These are phyloP conservation scores for Pimpla rufipes DNA, from an alignment of 2,888 invertebrate species.

Conservation along the genomic window DNA sequence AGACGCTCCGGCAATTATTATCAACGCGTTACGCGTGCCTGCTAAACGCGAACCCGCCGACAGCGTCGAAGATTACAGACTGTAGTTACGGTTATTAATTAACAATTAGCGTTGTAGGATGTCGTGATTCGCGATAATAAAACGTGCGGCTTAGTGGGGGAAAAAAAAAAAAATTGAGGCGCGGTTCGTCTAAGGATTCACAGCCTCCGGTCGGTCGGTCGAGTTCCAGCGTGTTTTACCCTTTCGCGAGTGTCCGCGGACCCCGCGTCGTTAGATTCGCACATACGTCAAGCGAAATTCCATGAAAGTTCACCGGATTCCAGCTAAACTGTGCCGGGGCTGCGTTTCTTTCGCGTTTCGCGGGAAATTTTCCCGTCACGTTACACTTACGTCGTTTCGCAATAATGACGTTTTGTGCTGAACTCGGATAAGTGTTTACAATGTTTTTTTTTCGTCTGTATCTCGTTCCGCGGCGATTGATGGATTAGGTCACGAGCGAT, in stretches of 20 bases:
- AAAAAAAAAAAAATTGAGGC: conserved; percentile 1
- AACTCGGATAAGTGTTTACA: conserved; percentile 13
- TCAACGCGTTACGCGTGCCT: conserved; percentile 54
- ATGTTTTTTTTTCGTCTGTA: conserved; percentile 1
- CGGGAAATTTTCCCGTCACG: conserved; percentile 1
- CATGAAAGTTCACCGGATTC: conserved; percentile 66
- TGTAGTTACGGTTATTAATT: conserved; percentile 54
- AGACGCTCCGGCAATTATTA: conserved; percentile 55
- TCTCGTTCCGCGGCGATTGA: background rate
- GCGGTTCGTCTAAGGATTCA: conserved; percentile 41
- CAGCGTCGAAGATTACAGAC: conserved; percentile 44
- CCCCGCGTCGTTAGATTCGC: conserved; percentile 38
- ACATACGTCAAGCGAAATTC: conserved; percentile 55
- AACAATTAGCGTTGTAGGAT: conserved; percentile 65
- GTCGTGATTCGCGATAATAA: conserved; percentile 24
- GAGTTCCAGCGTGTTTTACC: conserved; percentile 38
- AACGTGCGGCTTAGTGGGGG: background rate
- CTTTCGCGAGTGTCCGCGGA: conserved; percentile 44
- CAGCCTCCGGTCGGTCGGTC: conserved; percentile 11
- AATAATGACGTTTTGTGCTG: conserved; percentile 8
- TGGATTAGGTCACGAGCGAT: conserved; percentile 36
- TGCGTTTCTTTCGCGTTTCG: conserved; percentile 54
- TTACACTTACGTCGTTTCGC: conserved; percentile 33
- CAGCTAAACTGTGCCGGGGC: conserved; percentile 48
- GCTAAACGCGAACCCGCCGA: conserved; percentile 1